These are phyloP conservation scores for Aratinga solstitialis DNA, from an alignment of 2,797 vertebrate species.

Conservation along the genomic window DNA sequence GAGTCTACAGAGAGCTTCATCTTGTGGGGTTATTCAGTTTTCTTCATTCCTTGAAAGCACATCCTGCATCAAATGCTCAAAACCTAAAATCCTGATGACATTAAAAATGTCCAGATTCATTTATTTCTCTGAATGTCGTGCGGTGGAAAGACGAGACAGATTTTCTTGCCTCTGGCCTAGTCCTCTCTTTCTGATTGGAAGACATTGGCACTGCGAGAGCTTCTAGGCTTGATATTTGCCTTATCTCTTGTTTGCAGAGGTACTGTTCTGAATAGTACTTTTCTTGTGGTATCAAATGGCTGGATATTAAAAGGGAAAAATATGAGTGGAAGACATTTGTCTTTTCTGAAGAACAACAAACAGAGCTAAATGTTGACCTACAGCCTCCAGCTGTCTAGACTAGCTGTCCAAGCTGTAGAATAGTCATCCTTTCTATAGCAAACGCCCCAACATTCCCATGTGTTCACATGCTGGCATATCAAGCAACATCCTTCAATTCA, in stretches of 20 bases:
- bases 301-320: slow-evolving; percentile 31
- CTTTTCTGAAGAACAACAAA: slow-evolving; percentile 23
- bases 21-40: not conserved
- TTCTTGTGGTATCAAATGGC: not conserved
- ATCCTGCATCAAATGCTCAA: not conserved
- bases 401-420: not conserved
- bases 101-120: not conserved
- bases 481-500: not conserved
- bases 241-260: slow-evolving; percentile 31
- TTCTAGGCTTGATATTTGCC: slow-evolving; percentile 37
- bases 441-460: not conserved
- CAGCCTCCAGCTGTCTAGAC: slow-evolving; percentile 15
- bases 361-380: not conserved
- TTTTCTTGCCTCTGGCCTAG: slow-evolving; percentile 52
- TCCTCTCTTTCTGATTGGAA: slow-evolving; percentile 4
- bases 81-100: not conserved
- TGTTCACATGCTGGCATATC: not conserved
- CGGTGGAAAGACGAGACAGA: slow-evolving; percentile 3
- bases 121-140: slow-evolving; percentile 31
- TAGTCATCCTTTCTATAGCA: not conserved
- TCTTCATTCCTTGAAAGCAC: not conserved
- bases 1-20: not conserved
- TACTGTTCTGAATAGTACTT: slow-evolving; percentile 20
- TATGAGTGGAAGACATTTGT: not conserved
- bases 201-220: not conserved